Evolutionary conservation across 2,113 vertebrate species (phyloP), one percentile per base, ranked within the genome.

Genomic region (Zeus faber): DNA sequence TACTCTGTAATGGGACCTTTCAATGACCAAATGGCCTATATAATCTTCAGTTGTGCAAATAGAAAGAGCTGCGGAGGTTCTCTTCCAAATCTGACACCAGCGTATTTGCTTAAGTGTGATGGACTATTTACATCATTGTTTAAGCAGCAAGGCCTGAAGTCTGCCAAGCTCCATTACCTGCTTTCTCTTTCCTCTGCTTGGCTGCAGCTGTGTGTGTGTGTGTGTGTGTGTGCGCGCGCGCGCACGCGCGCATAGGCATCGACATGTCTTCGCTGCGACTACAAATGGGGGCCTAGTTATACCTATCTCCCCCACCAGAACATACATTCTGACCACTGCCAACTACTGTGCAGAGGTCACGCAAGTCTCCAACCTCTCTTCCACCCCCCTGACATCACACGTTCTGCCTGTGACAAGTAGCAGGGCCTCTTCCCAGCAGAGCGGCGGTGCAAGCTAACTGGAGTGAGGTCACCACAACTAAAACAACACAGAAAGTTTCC

Each of bases 401-500:
- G 40, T 72, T 62, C 39, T 39, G 48, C 63, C 49, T 75, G 70
- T 77, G 77, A 76, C 67, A 65, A 74, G 67, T n/a, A n/a, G n/a
- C n/a, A n/a, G n/a, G n/a, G n/a, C n/a, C n/a, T n/a, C n/a, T n/a
- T n/a, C n/a, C n/a, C n/a, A n/a, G n/a, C n/a, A n/a, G n/a, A n/a
- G 57, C 70, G 26, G 37, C 33, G 77, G 71, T 57, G 58, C 77
- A 72, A 31, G 20, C 74, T 66, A 70, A 47, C 61, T 41, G 33
- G 62, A 69, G 70, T 81, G 80, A 87, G 77, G 72, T 85, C 81
- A 62, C 73, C n/a, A n/a, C n/a, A n/a, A 79, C 65, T 83, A 74
- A 84, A 87, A 83, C 74, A 84, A 84, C 76, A 77, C n/a, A n/a
- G n/a, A n/a, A 74, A 74, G 78, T 84, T 87, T 85, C 83, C 82